Evolutionary conservation across 2,888 invertebrate genomes (phyloP).

Genomic region (Machimus rusticus): DNA sequence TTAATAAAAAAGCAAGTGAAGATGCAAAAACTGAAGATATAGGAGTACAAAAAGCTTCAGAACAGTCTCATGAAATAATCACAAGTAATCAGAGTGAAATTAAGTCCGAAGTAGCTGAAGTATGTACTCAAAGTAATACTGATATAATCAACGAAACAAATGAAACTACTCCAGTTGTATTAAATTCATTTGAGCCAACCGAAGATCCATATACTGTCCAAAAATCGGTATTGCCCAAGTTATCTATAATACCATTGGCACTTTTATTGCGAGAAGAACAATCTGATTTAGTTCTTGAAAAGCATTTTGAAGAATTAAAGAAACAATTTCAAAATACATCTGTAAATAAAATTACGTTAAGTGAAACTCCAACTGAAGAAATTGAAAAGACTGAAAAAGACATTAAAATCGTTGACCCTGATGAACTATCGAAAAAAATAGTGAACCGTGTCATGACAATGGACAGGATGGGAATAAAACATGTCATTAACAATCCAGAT

Average conservation of each 20-base stretch:
- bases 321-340: not conserved
- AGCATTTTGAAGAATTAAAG: constrained; percentile 4
- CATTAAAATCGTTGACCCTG: not conserved
- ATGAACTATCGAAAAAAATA: constrained; percentile 51
- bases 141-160: not conserved
- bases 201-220: not conserved
- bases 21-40: not conserved
- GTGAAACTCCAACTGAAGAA: not conserved
- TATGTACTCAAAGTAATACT: not conserved
- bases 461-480: constrained; percentile 58
- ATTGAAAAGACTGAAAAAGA: not conserved
- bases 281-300: not conserved
- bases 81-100: not conserved
- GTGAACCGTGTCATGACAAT: constrained; percentile 57
- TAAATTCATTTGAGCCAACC: not conserved
- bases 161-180: not conserved
- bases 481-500: constrained; percentile 60
- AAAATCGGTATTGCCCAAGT: not conserved
- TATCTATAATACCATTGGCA: constrained; percentile 21
- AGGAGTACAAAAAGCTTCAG: not conserved
- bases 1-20: not conserved
- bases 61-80: not conserved
- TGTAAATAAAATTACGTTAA: not conserved
- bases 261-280: constrained; percentile 24
- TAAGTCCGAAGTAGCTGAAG: not conserved